These are phyloP conservation scores for Garrulus glandarius DNA, from an alignment of 2,797 vertebrate species.

Conservation along the genomic window DNA sequence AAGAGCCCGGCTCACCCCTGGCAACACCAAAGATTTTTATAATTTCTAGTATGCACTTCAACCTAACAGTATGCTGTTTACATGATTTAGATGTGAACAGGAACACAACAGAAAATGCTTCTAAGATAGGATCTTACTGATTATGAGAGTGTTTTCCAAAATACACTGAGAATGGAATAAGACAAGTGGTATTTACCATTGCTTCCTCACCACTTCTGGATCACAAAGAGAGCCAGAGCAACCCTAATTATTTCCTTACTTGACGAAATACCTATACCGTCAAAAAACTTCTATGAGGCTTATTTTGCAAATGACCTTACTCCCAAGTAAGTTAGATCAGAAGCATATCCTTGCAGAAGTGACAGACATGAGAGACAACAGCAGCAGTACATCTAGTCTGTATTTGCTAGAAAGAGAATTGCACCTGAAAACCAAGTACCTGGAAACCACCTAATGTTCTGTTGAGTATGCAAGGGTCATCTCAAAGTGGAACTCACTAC, in stretches of 20 bases:
- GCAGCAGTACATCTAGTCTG: not conserved
- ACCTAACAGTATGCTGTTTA: not conserved
- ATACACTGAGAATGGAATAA: not conserved
- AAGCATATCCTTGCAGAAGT: not conserved
- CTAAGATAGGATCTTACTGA: not conserved
- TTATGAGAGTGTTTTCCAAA: not conserved
- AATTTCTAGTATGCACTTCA: not conserved
- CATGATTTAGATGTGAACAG: not conserved
- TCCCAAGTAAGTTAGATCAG: not conserved
- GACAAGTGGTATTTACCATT: not conserved
- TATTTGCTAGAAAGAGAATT: not conserved
- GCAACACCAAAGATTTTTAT: not conserved
- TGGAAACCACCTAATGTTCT: not conserved
- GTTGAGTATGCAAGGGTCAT: not conserved
- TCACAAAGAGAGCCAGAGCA: not conserved
- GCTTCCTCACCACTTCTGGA: not conserved
- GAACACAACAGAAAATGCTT: constrained; percentile 7
- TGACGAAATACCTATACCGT: not conserved
- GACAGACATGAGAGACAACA: not conserved
- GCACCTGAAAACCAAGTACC: not conserved
- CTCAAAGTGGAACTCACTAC: not conserved
- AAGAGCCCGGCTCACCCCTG: not conserved
- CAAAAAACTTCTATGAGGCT: not conserved
- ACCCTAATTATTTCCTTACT: not conserved
- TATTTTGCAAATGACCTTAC: not conserved